Base-by-base conservation (phyloP, 92 coral and sea anemone genomes). In the Parazoanthus atlanticus region DNA sequence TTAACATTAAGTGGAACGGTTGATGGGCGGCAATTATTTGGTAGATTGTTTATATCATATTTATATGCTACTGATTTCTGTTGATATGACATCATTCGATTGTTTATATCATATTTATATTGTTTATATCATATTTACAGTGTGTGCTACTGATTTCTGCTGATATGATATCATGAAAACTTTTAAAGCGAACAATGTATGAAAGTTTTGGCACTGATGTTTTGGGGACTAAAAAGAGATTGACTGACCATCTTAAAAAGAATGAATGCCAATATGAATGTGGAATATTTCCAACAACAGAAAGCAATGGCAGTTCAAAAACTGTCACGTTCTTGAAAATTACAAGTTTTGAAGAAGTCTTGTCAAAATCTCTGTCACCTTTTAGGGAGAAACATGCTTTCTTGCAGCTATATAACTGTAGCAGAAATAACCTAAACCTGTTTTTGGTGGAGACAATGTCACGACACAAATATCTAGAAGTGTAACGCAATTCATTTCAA, bases 221-320 rank as follows among this genome's bases (percentile, higher is more conserved):
- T 16, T 56, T 56, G 16, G 66, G 66, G 5, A 56, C 66, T 56
- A 25, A 56, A 56, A 56, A 56, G 25, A 56, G 66, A 56, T 21
- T 56, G 66, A 21, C 21, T 56, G n/a, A 56, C 21, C 21, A 56
- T 56, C 66, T 56, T 16, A 72, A n/a, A 25, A 72, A 72, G 16
- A 72, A 25, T n/a, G 76, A 72, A 72, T 72, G 31, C 40, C 76
- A 72, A 31, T 72, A 72, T 31, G 76, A 72, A 34, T 72, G 76
- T 72, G 76, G 76, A 29, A 72, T 16, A 31, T 30, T 72, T 12
- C 3, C 25, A 72, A 72, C 76, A 72, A 8, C 23, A 25, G 32
- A 72, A 69, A 69, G 13, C n/a, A 69, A 69, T 69, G 74, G 34
- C n/a, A 69, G n/a, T n/a, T 72, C 76, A 31, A 29, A 72, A 0